These are phyloP conservation scores for Xiphophorus couchianus DNA, from an alignment of 2,113 vertebrate species.

Conservation along the genomic window DNA sequence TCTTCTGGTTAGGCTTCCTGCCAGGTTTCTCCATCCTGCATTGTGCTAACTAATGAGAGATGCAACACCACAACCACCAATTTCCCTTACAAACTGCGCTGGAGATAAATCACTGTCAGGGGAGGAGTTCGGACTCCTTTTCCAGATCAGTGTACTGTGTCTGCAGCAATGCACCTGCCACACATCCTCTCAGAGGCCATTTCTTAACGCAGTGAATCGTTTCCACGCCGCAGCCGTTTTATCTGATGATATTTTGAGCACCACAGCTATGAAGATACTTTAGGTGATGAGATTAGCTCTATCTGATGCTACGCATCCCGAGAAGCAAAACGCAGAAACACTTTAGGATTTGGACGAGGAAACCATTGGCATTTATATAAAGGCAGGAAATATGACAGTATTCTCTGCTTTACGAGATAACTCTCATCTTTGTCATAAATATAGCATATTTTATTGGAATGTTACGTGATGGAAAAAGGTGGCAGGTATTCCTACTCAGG, in stretches of 20 bases:
- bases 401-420: background rate
- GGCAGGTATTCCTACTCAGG: too few relatives aligned
- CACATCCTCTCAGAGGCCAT: background rate
- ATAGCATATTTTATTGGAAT: background rate
- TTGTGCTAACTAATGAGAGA: constrained; percentile 29
- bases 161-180: background rate
- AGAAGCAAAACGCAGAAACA: background rate
- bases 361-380: background rate
- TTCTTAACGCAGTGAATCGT: background rate
- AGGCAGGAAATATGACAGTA: background rate
- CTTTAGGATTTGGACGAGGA: background rate
- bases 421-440: background rate
- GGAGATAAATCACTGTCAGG: background rate
- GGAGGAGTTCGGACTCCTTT: background rate
- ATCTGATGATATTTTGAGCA: constrained; percentile 14
- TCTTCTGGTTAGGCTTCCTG: constrained; percentile 12
- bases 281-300: background rate
- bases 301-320: background rate
- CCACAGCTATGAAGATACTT: background rate
- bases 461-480: too few relatives aligned
- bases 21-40: constrained; percentile 26
- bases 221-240: background rate
- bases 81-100: constrained; percentile 11
- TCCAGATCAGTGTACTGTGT: constrained; percentile 1
- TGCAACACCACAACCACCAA: constrained; percentile 11